Percentiles rank a stretch among this genome's conserved stretches.
phyloP scores from a whole-genome alignment of 2,888 invertebrate species.

The Esperia sulphurella region DNA sequence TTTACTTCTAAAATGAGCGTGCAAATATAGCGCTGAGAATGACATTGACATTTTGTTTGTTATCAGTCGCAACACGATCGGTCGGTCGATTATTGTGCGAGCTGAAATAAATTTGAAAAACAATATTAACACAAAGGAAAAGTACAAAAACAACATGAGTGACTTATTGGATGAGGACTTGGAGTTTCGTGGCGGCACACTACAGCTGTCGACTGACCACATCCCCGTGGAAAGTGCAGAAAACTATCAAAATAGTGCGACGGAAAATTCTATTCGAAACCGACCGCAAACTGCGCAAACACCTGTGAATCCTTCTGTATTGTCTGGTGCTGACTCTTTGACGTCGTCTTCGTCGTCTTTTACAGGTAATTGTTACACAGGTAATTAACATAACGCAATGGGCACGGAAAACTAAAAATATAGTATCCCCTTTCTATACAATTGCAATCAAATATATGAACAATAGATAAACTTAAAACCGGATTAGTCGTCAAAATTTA shows the following conservation, averaged over 20 bases:
- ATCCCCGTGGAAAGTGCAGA: conserved; percentile 32
- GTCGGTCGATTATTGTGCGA: conserved; percentile 47
- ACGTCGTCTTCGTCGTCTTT: conserved; percentile 68
- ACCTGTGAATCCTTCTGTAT: conserved; percentile 59
- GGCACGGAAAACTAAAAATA: too few relatives aligned
- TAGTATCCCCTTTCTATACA: too few relatives aligned
- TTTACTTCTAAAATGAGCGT: too few relatives aligned
- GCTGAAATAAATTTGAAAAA: conserved; percentile 1
- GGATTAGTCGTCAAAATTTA: too few relatives aligned
- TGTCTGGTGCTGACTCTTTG: conserved; percentile 68
- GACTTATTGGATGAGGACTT: conserved; percentile 76
- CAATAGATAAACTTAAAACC: too few relatives aligned
- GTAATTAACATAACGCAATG: too few relatives aligned
- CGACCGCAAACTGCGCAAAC: conserved; percentile 26
- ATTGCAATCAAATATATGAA: too few relatives aligned
- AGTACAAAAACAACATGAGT: conserved; percentile 41
- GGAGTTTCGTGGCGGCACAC: conserved; percentile 79
- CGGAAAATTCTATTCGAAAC: conserved; percentile 38
- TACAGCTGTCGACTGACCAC: conserved; percentile 60
- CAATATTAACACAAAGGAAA: conserved; percentile 3
- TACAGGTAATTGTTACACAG: conserved; percentile 39
- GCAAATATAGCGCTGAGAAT: too few relatives aligned
- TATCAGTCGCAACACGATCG: conserved; percentile 21
- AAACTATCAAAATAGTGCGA: conserved; percentile 32
- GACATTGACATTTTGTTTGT: too few relatives aligned